Evolutionary conservation across 1,140 invertebrate species (phyloP), one percentile per base, ranked within the genome.

Genomic region (Tetragnatha versicolor): DNA sequence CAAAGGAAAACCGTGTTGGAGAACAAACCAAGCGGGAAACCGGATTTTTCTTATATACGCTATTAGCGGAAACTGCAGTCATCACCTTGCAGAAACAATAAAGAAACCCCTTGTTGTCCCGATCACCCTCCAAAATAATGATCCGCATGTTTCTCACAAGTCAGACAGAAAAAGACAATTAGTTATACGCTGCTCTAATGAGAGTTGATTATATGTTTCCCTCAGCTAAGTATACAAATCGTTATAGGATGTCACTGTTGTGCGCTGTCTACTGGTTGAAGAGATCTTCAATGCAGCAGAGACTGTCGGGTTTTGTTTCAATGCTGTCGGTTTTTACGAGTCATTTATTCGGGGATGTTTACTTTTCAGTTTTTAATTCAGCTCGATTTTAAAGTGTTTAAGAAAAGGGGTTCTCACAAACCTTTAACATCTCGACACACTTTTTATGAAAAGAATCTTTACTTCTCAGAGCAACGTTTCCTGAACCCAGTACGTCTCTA

Each of bases 131-230:
- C 33, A 27, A 42, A 65, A 65, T 45, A 65, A 65, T 45, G 33
- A 65, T 39, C 37, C 12, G 27, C 39, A 65, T 65, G 61, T 42
- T 65, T 65, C 27, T 65, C 39, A 25, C 55, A n/a, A n/a, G 17
- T 2, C 20, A 53, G 29, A 5, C 20, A 2, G 2, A 31, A 20
- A 33, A n/a, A 20, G n/a, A n/a, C 29, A 58, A 58, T 58, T 58
- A 58, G 35, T 31, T 31, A 33, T 17, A 58, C 35, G 14, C 9
- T 17, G 29, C 20, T 58, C 2, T 65, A 65, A 65, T 65, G 61
- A 65, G 35, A 14, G 9, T 17, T 42, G 39, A 65, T 65, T 45
- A 65, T 65, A 65, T 6, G 61, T 65, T 65, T 39, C 37, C 20
- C 27, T 4, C 33, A 12, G 29, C 33, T 65, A 65, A 25, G 35